These are phyloP conservation scores for Pollimyrus isidori DNA, from an alignment of 2,113 vertebrate species.

Conservation along the genomic window DNA sequence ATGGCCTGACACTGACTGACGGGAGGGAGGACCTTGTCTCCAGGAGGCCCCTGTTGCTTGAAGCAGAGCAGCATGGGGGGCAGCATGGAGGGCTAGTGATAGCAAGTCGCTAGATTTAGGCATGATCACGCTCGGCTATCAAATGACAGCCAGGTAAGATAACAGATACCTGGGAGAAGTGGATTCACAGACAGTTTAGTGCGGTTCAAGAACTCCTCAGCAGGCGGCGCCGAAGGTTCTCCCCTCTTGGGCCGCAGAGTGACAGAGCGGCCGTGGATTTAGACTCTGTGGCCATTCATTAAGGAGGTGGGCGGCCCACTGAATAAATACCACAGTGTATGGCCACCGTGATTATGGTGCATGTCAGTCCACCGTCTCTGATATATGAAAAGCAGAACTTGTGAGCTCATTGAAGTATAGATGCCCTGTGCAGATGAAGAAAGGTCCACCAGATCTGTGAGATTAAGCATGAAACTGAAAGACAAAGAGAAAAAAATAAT, in stretches of 20 bases:
- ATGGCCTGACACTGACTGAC: conserved; percentile 36
- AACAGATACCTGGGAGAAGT: not conserved
- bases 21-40: not conserved
- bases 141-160: not conserved
- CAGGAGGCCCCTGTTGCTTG: not conserved
- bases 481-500: conserved; percentile 21
- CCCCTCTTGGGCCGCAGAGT: not conserved
- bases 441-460: not conserved
- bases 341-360: not conserved
- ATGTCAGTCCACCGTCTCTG: not conserved
- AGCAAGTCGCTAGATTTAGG: not conserved
- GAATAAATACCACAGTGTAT: not conserved
- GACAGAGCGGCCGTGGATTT: not conserved
- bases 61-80: not conserved
- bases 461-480: not conserved
- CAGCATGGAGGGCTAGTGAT: not conserved
- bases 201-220: not conserved
- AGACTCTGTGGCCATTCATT: not conserved
- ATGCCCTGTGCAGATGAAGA: not conserved
- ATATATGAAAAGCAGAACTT: not conserved
- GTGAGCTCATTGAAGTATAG: not conserved
- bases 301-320: not conserved
- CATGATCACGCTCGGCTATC: not conserved
- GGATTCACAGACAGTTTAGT: not conserved
- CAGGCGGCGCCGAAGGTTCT: not conserved